phyloP scores from a whole-genome alignment of 2,797 vertebrate species.

The Enteromius afrohamiltoni region DNA sequence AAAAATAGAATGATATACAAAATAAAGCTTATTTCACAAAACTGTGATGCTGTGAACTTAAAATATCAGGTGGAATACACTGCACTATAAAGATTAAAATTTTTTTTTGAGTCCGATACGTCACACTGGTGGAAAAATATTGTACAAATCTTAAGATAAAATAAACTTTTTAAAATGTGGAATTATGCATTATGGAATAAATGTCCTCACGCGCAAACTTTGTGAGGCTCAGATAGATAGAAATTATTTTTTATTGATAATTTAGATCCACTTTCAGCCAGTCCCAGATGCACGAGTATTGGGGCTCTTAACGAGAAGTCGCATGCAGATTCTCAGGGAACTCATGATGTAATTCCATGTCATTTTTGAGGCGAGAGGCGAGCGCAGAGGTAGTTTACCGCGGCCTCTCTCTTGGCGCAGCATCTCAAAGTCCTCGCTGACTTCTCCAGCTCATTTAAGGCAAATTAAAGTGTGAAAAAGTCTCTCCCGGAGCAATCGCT shows the following conservation, averaged over 20 bases:
- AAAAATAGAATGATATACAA: not conserved
- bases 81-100: not conserved
- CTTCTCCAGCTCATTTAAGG: conserved; percentile 81
- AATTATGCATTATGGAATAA: not conserved
- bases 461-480: conserved; percentile 84
- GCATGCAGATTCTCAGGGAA: not conserved
- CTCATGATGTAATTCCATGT: conserved; percentile 21
- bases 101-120: not conserved
- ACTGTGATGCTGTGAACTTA: too few relatives aligned
- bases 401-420: conserved; percentile 15
- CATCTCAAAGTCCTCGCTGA: conserved; percentile 79
- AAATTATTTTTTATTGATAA: not conserved
- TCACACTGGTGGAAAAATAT: not conserved
- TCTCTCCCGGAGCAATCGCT: conserved; percentile 82
- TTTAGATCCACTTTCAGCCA: not conserved
- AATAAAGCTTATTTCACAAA: not conserved
- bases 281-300: not conserved
- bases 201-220: not conserved
- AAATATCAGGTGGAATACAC: too few relatives aligned
- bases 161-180: not conserved
- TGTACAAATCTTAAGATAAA: not conserved
- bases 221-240: not conserved
- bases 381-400: conserved; percentile 60
- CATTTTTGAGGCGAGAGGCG: not conserved
- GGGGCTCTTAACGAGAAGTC: not conserved